Base-by-base conservation (phyloP, 2,888 invertebrate species). In the Crocallis elinguaria region DNA sequence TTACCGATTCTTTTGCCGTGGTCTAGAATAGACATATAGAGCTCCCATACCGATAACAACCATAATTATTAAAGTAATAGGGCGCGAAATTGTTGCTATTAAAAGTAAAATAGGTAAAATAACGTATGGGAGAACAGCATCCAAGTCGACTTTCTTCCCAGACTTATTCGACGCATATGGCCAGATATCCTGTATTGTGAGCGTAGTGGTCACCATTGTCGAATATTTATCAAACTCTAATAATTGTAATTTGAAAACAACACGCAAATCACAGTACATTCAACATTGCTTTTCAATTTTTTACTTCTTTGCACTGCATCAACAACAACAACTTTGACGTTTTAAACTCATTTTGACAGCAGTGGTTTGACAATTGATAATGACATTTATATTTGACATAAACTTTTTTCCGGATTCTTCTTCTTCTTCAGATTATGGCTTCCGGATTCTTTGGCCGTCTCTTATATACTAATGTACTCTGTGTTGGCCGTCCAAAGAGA, bases 1-100 rank as follows among this genome's bases (percentile, higher is more conserved):
- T 25, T 51, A 89, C 91, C 90, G 86, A 70, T 90, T 90, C 66
- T 89, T 89, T 57, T 87, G 82, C n/a, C 80, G 77, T 30, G 90
- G 91, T 56, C 91, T 79, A 13, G 88, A 84, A 37, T 83, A 73
- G 1, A 88, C 86, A 55, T 91, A 91, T 4, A 89, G 69, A 23
- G 75, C 85, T 23, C 84, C 88, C 91, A 91, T 91, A 27, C 71
- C 83, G 49, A 88, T 90, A 13, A 82, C 73, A 7, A 87, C 79
- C 84, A 91, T 86, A 12, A 87, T 65, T 46, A 82, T 75, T 32
- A 86, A 73, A 4, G 91, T 90, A 1, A 86, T 57, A 5, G 73
- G 66, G n/a, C 68, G 70, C 6, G 89, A 90, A 62, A 86, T 69
- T 1, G 88, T 82, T n/a, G 84, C 79, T 46, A 84, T 65, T 29